phyloP scores from a whole-genome alignment of 2,888 invertebrate species.

The Piscicola geometra region DNA sequence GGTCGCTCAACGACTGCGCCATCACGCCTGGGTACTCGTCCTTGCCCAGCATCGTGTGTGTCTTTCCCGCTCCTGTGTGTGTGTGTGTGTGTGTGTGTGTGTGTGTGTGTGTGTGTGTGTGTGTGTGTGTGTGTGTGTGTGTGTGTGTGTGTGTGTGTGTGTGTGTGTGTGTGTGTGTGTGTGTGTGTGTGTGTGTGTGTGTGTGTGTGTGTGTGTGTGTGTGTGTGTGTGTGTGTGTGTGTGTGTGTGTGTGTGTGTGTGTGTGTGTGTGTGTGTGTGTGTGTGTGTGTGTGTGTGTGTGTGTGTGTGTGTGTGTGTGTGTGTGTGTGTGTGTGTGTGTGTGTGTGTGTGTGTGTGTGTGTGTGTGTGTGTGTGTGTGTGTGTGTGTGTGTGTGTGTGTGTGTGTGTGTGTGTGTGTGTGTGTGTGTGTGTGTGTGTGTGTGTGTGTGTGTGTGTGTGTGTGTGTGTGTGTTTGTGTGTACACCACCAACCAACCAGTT shows the following conservation, averaged over 20 bases:
- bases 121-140: slow-evolving; percentile 19
- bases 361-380: slow-evolving; percentile 29
- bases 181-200: slow-evolving; percentile 19
- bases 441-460: not conserved
- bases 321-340: slow-evolving; percentile 30
- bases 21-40: slow-evolving; percentile 72
- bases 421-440: not conserved
- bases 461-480: not conserved
- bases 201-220: slow-evolving; percentile 19
- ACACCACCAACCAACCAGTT: slow-evolving; percentile 61
- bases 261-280: slow-evolving; percentile 19
- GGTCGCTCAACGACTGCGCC: slow-evolving; percentile 77
- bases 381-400: slow-evolving; percentile 17
- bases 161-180: slow-evolving; percentile 19
- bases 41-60: slow-evolving; percentile 79
- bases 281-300: slow-evolving; percentile 20
- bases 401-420: not conserved
- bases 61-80: slow-evolving; percentile 73
- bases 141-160: slow-evolving; percentile 18
- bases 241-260: slow-evolving; percentile 19
- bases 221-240: slow-evolving; percentile 19
- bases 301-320: slow-evolving; percentile 30
- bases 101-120: slow-evolving; percentile 18
- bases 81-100: slow-evolving; percentile 10
- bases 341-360: slow-evolving; percentile 30